These are phyloP conservation scores for Cyclophora albipunctata DNA, from an alignment of 2,888 invertebrate species.

Conservation along the genomic window DNA sequence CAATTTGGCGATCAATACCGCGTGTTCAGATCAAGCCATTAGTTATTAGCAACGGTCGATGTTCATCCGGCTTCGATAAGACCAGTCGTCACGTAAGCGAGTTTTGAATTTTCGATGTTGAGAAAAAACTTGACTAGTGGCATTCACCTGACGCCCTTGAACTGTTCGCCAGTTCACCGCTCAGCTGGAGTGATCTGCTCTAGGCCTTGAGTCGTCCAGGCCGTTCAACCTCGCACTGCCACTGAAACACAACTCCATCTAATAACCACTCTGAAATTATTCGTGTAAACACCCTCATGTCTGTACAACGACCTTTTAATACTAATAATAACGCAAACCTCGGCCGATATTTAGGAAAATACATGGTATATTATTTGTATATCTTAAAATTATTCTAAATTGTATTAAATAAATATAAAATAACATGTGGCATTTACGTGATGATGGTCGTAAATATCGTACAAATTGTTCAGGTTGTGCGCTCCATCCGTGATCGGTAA, in stretches of 20 bases:
- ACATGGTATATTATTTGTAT: no score
- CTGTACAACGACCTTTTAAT: conserved; percentile 24
- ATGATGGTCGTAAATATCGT: conserved; percentile 22
- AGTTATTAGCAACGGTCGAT: conserved; percentile 40
- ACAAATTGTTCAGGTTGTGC: conserved; percentile 18
- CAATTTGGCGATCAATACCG: conserved; percentile 17
- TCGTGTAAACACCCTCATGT: conserved; percentile 19
- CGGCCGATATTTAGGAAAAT: not conserved
- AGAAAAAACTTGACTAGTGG: conserved; percentile 62
- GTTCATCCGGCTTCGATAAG: conserved; percentile 58
- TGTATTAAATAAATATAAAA: conserved; percentile 12
- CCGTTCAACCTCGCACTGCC: conserved; percentile 48
- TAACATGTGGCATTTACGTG: conserved; percentile 21
- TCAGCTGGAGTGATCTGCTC: conserved; percentile 58
- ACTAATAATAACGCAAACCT: conserved; percentile 3
- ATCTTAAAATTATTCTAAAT: not conserved
- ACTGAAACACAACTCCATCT: conserved; percentile 20
- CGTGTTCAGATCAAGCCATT: conserved; percentile 25
- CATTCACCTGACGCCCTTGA: conserved; percentile 72
- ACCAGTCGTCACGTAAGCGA: conserved; percentile 54
- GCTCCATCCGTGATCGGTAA: conserved; percentile 1
- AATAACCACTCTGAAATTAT: conserved; percentile 30
- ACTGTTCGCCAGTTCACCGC: conserved; percentile 58
- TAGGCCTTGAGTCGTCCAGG: conserved; percentile 62
- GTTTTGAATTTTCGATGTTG: conserved; percentile 36